Percentiles rank a stretch among this genome's conserved stretches.
These are phyloP conservation scores for Syritta pipiens DNA, from an alignment of 2,888 invertebrate species.

Conservation along the genomic window DNA sequence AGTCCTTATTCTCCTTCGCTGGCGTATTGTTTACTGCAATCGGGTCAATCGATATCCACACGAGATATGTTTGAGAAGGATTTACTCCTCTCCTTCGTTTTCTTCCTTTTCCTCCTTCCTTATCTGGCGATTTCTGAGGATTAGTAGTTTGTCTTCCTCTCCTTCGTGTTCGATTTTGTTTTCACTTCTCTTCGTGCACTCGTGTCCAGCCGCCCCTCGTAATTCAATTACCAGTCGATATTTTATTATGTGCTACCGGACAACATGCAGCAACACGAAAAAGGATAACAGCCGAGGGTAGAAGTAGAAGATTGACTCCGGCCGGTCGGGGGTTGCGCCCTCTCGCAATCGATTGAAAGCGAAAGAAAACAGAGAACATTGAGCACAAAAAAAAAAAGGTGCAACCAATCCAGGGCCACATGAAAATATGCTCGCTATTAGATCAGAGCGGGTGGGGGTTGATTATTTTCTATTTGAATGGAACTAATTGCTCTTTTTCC, in stretches of 20 bases:
- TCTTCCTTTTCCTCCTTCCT: constrained; percentile 13
- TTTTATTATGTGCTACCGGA: constrained; percentile 61
- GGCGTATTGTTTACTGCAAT: constrained; percentile 43
- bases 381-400: constrained; percentile 4
- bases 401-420: constrained; percentile 31
- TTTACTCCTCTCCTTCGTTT: constrained; percentile 49
- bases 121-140: neutral
- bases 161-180: constrained; percentile 58
- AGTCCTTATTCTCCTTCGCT: constrained; percentile 23
- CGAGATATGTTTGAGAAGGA: constrained; percentile 19
- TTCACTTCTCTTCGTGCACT: constrained; percentile 32
- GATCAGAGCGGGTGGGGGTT: constrained; percentile 46
- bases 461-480: constrained; percentile 60
- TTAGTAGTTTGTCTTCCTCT: neutral
- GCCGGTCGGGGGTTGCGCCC: too few species aligned
- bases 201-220: too few species aligned
- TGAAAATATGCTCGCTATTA: constrained; percentile 63
- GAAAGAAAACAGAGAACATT: neutral
- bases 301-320: neutral
- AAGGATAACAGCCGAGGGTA: constrained; percentile 4
- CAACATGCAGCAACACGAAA: neutral
- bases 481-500: constrained; percentile 66
- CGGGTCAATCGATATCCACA: constrained; percentile 61
- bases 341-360: neutral
- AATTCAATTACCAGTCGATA: constrained; percentile 65